Evolutionary conservation across 2,797 vertebrate species (phyloP).

Genomic region (Merluccius polli): DNA sequence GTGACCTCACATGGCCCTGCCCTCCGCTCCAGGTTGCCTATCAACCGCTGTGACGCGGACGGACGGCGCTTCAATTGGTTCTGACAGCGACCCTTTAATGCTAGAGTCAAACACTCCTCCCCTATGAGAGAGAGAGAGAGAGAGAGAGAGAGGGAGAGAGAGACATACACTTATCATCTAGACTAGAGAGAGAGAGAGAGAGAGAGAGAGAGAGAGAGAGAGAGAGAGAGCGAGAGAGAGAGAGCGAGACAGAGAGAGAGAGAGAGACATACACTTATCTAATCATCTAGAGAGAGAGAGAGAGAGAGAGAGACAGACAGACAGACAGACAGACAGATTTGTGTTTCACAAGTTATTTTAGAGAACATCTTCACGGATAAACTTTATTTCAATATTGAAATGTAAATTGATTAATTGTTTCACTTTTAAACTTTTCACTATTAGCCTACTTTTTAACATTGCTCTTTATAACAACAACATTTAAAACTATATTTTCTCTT

Average conservation of each 20-base stretch:
- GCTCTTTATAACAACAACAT: no score
- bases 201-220: neutral
- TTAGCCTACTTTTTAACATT: no score
- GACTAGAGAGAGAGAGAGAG: neutral
- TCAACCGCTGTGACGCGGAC: slow-evolving; percentile 53
- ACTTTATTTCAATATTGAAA: neutral
- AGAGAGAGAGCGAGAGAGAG: neutral
- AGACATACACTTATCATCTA: no score
- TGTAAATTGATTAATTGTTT: neutral
- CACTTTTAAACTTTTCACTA: no score
- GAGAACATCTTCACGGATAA: no score
- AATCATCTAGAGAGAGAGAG: neutral
- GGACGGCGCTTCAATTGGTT: slow-evolving; percentile 76
- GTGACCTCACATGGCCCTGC: slow-evolving; percentile 74
- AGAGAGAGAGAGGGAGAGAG: neutral
- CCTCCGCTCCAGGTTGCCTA: slow-evolving; percentile 56
- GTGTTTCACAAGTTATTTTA: no score
- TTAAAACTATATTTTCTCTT: neutral
- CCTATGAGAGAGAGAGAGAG: slow-evolving; percentile 38
- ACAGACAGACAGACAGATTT: neutral
- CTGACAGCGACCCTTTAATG: slow-evolving; percentile 76
- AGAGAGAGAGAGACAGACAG: neutral
- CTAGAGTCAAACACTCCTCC: slow-evolving; percentile 77
- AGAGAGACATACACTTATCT: neutral
- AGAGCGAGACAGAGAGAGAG: no score